Evolutionary conservation across 2,113 vertebrate species (phyloP).

Genomic region (Axis porcinus): DNA sequence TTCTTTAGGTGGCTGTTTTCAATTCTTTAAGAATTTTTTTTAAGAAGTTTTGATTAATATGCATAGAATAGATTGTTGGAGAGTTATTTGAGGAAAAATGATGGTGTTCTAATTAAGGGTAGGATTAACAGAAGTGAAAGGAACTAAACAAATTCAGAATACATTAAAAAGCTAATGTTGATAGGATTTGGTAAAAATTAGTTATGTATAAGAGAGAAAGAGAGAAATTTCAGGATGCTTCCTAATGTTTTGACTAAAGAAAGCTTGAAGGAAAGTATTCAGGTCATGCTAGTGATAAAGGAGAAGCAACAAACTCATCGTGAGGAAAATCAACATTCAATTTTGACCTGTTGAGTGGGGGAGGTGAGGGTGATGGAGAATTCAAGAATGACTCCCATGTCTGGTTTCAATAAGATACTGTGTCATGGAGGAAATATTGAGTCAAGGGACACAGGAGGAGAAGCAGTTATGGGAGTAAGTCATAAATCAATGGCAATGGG

Average conservation of each 20-base stretch:
- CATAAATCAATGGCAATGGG: neutral
- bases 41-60: neutral
- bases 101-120: neutral
- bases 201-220: neutral
- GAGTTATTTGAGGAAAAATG: neutral
- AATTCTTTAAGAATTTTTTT: neutral
- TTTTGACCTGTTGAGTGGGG: neutral
- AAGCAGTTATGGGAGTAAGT: neutral
- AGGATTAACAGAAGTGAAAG: neutral
- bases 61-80: neutral
- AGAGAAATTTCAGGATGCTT: neutral
- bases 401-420: neutral
- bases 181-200: neutral
- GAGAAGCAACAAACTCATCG: neutral
- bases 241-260: neutral
- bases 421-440: neutral
- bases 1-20: neutral
- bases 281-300: neutral
- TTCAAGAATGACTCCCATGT: neutral
- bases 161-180: neutral
- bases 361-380: neutral
- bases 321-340: neutral
- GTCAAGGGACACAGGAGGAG: neutral
- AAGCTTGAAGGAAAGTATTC: neutral
- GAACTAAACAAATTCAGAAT: neutral